A percentile compares a stretch with the other conserved stretches of the same genome.
Evolutionary conservation across 2,113 vertebrate genomes (phyloP).

Genomic region (Felis chaus): DNA sequence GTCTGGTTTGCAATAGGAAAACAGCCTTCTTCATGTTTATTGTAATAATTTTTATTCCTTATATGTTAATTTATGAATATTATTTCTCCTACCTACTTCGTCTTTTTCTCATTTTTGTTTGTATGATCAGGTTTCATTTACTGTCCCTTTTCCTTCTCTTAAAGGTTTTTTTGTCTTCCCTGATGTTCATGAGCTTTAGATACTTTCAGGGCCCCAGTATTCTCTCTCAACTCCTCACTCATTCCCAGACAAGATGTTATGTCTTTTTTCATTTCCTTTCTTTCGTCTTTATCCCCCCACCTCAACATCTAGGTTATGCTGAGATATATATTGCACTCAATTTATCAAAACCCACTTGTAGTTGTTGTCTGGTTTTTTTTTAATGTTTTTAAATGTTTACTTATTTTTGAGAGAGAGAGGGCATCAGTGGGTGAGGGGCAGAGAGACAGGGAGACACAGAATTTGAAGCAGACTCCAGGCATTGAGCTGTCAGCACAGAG

Average conservation of each 20-base stretch:
- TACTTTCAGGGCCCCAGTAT: neutral
- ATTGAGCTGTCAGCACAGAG: too few relatives aligned
- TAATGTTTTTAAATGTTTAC: too few relatives aligned
- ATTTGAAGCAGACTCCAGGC: too few relatives aligned
- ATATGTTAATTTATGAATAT: neutral
- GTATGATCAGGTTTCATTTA: neutral
- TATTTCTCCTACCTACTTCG: neutral
- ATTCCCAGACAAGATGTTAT: neutral
- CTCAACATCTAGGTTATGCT: neutral
- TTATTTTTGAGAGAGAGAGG: too few relatives aligned
- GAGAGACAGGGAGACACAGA: too few relatives aligned
- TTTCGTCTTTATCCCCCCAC: neutral
- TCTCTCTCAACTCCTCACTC: neutral
- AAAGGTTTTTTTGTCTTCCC: neutral
- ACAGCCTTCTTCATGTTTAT: neutral
- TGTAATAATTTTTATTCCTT: neutral
- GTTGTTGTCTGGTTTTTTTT: neutral
- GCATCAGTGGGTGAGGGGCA: too few relatives aligned
- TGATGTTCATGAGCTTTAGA: neutral
- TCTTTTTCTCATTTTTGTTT: neutral
- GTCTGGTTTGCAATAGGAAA: neutral
- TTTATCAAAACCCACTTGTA: neutral
- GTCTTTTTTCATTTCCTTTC: neutral
- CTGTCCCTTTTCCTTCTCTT: neutral
- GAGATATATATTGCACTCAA: neutral